phyloP scores from a whole-genome alignment of 1,140 invertebrate genomes.

The Fopius arisanus region DNA sequence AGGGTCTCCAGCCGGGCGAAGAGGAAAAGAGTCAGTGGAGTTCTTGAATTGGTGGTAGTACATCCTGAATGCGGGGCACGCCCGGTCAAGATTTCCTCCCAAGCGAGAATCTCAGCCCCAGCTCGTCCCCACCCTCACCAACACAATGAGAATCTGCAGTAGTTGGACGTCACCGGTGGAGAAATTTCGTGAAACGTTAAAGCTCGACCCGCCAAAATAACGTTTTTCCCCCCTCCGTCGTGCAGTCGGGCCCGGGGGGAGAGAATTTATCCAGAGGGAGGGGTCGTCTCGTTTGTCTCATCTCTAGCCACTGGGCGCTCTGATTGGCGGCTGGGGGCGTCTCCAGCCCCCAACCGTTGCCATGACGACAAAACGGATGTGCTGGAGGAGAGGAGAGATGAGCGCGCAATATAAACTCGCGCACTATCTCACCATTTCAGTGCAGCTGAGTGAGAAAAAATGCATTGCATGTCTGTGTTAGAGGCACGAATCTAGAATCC shows the following conservation, averaged over 20 bases:
- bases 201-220: conserved; percentile 1
- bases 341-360: conserved; percentile 62
- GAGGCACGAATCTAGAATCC: conserved; percentile 3
- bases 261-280: conserved; percentile 14
- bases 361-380: conserved; percentile 64
- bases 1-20: conserved; percentile 48
- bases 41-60: conserved; percentile 41
- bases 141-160: not conserved
- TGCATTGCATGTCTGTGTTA: not conserved
- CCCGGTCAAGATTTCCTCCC: conserved; percentile 66
- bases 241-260: conserved; percentile 1
- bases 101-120: conserved; percentile 61
- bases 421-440: not conserved
- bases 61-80: conserved; percentile 63
- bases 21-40: conserved; percentile 40
- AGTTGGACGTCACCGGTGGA: not conserved
- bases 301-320: conserved; percentile 63
- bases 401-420: conserved; percentile 21
- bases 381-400: conserved; percentile 37
- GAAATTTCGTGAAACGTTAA: not conserved
- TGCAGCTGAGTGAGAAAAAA: conserved; percentile 8
- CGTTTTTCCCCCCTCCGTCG: not conserved
- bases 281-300: conserved; percentile 63
- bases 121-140: conserved; percentile 4
- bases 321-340: conserved; percentile 63